These are phyloP conservation scores for Alcis repandata DNA, from an alignment of 2,888 invertebrate genomes.

Conservation along the genomic window DNA sequence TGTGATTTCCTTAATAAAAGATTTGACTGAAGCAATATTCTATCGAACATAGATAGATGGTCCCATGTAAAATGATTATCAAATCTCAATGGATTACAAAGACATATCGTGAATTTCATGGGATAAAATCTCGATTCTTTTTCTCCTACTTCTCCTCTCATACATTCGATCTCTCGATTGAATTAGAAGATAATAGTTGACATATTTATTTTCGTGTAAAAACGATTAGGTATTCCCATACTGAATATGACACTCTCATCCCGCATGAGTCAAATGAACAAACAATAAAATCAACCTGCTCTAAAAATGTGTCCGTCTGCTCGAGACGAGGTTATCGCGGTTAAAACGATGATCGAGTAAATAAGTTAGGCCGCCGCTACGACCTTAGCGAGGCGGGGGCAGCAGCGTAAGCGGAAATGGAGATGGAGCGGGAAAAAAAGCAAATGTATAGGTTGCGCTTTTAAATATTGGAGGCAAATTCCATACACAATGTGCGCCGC, in stretches of 20 bases:
- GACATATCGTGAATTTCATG: too few relatives aligned
- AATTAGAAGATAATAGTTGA: neutral
- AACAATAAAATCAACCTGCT: slow-evolving; percentile 39
- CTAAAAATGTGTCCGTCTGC: slow-evolving; percentile 43
- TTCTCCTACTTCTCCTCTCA: too few relatives aligned
- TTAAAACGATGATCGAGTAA: slow-evolving; percentile 36
- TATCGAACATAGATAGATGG: too few relatives aligned
- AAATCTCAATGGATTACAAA: too few relatives aligned
- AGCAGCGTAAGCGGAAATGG: neutral
- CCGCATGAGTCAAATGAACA: slow-evolving; percentile 22
- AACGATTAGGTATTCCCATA: neutral
- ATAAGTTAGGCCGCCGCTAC: slow-evolving; percentile 28
- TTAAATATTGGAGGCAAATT: too few relatives aligned
- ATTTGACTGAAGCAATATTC: too few relatives aligned
- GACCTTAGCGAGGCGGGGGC: neutral
- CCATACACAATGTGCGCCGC: too few relatives aligned
- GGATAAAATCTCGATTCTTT: too few relatives aligned
- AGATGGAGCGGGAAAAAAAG: neutral
- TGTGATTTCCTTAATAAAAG: too few relatives aligned
- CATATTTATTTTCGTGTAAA: neutral
- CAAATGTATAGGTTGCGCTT: too few relatives aligned
- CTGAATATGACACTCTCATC: neutral
- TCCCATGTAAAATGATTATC: too few relatives aligned
- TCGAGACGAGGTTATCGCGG: slow-evolving; percentile 54
- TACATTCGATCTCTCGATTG: too few relatives aligned